Percentiles rank a stretch among this genome's conserved stretches.
phyloP scores from a whole-genome alignment of 2,797 vertebrate genomes.

The Orientallactaga sibirica region DNA sequence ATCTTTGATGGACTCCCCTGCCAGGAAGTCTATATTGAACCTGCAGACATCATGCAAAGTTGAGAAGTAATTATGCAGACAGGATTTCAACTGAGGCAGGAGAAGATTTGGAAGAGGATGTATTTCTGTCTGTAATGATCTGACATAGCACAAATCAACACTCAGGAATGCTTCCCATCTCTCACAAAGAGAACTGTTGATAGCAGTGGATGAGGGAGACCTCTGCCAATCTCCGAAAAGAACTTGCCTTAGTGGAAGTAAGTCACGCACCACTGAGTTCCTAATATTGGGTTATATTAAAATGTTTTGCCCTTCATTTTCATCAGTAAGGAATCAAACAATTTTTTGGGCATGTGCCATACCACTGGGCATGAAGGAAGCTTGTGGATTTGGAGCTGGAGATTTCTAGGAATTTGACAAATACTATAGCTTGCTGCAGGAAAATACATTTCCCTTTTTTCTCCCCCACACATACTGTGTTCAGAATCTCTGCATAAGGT shows the following conservation, averaged over 20 bases:
- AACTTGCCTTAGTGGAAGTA: slow-evolving; percentile 64
- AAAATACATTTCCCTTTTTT: background rate
- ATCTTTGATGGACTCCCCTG: slow-evolving; percentile 55
- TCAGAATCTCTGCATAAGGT: slow-evolving; percentile 48
- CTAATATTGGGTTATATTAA: slow-evolving; percentile 67
- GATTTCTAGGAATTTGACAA: slow-evolving; percentile 22
- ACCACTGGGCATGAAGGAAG: slow-evolving; percentile 36
- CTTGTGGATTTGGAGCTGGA: slow-evolving; percentile 6
- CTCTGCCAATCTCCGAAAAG: slow-evolving; percentile 59
- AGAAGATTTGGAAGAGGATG: slow-evolving; percentile 58
- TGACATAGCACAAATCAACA: slow-evolving; percentile 46
- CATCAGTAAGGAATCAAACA: slow-evolving; percentile 58
- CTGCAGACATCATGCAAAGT: slow-evolving; percentile 23
- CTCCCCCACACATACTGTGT: background rate
- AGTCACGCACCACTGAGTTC: slow-evolving; percentile 61
- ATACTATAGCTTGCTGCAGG: slow-evolving; percentile 25
- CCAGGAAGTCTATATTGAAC: slow-evolving; percentile 53
- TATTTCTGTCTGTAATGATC: slow-evolving; percentile 65
- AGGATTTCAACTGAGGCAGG: slow-evolving; percentile 60
- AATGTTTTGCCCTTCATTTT: slow-evolving; percentile 61
- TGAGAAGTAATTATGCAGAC: slow-evolving; percentile 62
- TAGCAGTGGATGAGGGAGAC: slow-evolving; percentile 50
- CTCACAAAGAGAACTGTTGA: slow-evolving; percentile 58
- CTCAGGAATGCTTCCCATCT: slow-evolving; percentile 63
- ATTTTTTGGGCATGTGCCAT: slow-evolving; percentile 41